Evolutionary conservation across 64 coral and sea anemone genomes (phyloP).

Genomic region (Stylophora pistillata): DNA sequence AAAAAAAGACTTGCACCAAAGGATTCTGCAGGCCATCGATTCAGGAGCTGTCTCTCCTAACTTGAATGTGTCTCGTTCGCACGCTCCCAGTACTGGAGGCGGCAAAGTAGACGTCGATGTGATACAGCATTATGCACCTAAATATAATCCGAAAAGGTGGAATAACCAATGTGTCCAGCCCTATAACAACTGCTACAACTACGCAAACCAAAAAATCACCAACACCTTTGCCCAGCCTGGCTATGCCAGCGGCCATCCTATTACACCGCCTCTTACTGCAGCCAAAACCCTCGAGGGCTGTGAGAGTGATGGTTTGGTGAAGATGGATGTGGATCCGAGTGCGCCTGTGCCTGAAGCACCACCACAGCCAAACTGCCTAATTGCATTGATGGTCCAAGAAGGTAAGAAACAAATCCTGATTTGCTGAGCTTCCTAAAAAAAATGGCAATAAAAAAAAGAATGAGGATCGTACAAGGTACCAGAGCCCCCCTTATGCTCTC

Average conservation of each 20-base stretch:
- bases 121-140: slow-evolving; percentile 40
- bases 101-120: not conserved
- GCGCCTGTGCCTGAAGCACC: slow-evolving; percentile 18
- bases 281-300: not conserved
- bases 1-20: not conserved
- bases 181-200: slow-evolving; percentile 61
- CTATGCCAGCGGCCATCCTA: not conserved
- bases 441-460: too few relatives aligned
- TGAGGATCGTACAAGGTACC: too few relatives aligned
- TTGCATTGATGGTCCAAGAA: slow-evolving; percentile 6
- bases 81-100: not conserved
- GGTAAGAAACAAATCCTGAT: not conserved
- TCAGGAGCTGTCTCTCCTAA: slow-evolving; percentile 14
- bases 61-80: not conserved
- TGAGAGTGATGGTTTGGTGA: slow-evolving; percentile 27
- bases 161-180: not conserved
- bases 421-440: too few relatives aligned
- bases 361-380: slow-evolving; percentile 34
- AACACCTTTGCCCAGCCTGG: slow-evolving; percentile 60
- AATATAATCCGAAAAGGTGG: slow-evolving; percentile 19
- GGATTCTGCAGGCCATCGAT: slow-evolving; percentile 19
- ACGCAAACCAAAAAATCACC: slow-evolving; percentile 50
- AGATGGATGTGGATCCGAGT: slow-evolving; percentile 25
- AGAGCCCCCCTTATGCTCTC: too few relatives aligned
- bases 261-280: not conserved